phyloP scores from a whole-genome alignment of 2,888 invertebrate species.

The Tetragnatha montana region DNA sequence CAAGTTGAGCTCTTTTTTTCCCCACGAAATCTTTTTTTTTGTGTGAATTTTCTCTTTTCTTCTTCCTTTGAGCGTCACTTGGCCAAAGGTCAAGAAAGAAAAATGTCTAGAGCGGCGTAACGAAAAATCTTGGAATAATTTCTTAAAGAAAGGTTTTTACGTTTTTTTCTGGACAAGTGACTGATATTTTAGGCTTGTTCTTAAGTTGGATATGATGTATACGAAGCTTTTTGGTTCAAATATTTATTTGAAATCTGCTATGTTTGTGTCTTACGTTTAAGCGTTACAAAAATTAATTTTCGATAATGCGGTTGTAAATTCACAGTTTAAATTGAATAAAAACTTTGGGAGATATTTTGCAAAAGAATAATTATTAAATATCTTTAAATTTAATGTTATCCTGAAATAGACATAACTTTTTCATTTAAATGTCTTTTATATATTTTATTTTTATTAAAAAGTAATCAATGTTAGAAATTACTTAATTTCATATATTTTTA shows the following conservation, averaged over 20 bases:
- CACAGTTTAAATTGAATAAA: too few species aligned
- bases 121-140: background rate
- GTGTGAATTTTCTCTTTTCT: background rate
- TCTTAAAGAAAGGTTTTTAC: background rate
- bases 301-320: background rate
- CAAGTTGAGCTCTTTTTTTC: constrained; percentile 37
- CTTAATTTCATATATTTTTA: too few species aligned
- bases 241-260: background rate
- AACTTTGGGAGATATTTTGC: too few species aligned
- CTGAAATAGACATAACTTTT: too few species aligned
- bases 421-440: too few species aligned
- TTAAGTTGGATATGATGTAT: background rate
- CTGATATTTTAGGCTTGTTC: too few species aligned
- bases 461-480: too few species aligned
- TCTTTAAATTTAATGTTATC: too few species aligned
- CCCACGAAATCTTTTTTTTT: constrained; percentile 6
- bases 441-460: too few species aligned
- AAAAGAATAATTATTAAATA: too few species aligned
- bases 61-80: constrained; percentile 1
- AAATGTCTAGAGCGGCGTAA: background rate
- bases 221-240: background rate
- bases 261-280: too few species aligned
- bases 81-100: constrained; percentile 36
- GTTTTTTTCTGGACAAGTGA: background rate
- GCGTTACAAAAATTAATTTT: background rate